Evolutionary conservation across 2,888 invertebrate species (phyloP).

Genomic region (Mactromeris polynyma): DNA sequence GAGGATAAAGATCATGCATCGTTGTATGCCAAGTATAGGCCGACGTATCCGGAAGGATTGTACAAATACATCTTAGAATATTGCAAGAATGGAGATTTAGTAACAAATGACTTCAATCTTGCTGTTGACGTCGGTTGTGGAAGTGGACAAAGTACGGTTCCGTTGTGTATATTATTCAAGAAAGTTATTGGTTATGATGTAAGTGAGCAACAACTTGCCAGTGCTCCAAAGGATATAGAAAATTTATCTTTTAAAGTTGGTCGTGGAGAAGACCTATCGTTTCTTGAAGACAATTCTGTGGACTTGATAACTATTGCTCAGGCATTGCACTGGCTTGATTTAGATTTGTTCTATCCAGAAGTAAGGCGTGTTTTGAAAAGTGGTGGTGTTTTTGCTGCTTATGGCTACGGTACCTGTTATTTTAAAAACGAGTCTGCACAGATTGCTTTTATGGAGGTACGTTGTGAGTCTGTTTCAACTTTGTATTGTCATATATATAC

Average conservation of each 20-base stretch:
- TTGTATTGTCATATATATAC: neutral
- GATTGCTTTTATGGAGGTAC: conserved; percentile 55
- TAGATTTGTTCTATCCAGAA: conserved; percentile 87
- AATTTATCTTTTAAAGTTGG: conserved; percentile 83
- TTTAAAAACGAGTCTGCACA: conserved; percentile 70
- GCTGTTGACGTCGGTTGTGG: conserved; percentile 89
- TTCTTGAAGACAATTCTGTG: conserved; percentile 69
- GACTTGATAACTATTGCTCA: conserved; percentile 87
- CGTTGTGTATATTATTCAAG: conserved; percentile 87
- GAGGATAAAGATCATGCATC: conserved; percentile 69
- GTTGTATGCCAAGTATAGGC: conserved; percentile 76
- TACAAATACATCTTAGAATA: conserved; percentile 73
- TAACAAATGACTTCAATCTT: conserved; percentile 63
- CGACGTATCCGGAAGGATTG: conserved; percentile 74
- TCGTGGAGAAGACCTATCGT: conserved; percentile 86
- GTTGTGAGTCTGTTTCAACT: neutral
- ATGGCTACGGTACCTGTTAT: conserved; percentile 76
- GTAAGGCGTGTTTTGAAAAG: conserved; percentile 86
- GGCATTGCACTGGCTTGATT: conserved; percentile 88
- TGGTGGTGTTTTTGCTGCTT: conserved; percentile 86
- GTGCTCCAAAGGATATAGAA: conserved; percentile 61
- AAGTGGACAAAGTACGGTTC: conserved; percentile 88
- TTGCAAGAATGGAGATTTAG: conserved; percentile 56
- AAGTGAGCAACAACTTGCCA: conserved; percentile 56
- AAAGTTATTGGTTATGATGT: conserved; percentile 86